These are phyloP conservation scores for Hartigia nigra DNA, from an alignment of 2,888 invertebrate species.

Conservation along the genomic window DNA sequence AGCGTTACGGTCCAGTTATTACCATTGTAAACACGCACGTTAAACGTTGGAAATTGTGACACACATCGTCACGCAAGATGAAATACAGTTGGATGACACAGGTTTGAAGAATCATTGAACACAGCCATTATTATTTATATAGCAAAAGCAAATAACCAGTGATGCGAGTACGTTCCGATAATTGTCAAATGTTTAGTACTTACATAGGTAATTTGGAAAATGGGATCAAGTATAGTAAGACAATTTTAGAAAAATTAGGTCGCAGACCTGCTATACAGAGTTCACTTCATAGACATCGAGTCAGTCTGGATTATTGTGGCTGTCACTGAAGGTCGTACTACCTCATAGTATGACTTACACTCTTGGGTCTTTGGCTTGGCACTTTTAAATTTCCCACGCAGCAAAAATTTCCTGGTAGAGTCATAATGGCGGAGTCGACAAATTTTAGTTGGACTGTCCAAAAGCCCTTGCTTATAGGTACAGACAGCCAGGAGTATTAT, in stretches of 20 bases:
- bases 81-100: neutral
- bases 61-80: neutral
- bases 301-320: slow-evolving; percentile 51
- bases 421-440: slow-evolving; percentile 54
- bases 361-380: slow-evolving; percentile 57
- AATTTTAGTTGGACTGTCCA: no score
- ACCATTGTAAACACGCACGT: slow-evolving; percentile 26
- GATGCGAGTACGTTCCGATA: neutral
- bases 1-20: slow-evolving; percentile 37
- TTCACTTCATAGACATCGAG: slow-evolving; percentile 38
- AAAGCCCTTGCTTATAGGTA: neutral
- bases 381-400: slow-evolving; percentile 51
- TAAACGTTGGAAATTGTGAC: neutral
- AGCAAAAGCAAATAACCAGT: neutral
- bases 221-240: neutral
- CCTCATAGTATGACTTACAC: slow-evolving; percentile 62
- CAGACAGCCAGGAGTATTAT: neutral
- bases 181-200: neutral
- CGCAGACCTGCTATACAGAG: slow-evolving; percentile 37
- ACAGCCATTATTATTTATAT: neutral
- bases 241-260: slow-evolving; percentile 40
- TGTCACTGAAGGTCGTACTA: slow-evolving; percentile 59
- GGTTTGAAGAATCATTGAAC: neutral
- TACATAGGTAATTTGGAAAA: neutral
- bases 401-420: slow-evolving; percentile 45